Base-by-base conservation (phyloP, 2,797 vertebrate genomes). In the Sternotherus odoratus region DNA sequence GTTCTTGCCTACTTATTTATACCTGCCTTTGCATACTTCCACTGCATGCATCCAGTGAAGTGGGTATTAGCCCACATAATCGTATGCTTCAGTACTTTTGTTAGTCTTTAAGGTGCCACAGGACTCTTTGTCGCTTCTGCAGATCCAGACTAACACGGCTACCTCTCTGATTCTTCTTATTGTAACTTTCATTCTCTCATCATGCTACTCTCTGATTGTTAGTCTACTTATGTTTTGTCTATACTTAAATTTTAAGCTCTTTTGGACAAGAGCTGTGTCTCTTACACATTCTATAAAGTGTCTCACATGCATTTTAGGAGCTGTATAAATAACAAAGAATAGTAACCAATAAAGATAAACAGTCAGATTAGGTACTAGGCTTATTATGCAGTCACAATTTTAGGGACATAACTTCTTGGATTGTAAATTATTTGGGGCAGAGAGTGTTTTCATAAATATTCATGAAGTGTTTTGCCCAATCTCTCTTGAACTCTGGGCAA, bases 401-500 rank as follows among this genome's bases (percentile, higher is more conserved):
- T 53, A 89, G 36, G 26, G 85, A 36, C 9, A 46, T 7, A 16
- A 7, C 8, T 88, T 11, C 3, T 75, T 89, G 83, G 79, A 56
- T 78, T 79, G 54, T 4, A 92, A 94, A 83, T 85, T 81, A 66
- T 77, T 86, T 78, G 26, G 30, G 19, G 16, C 56, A 63, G 17
- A 83, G 88, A 4, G 8, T 43, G 9, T 82, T 50, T 75, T 9
- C 23, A 24, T 85, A 30, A 4, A 5, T 43, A 69, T 56, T 56
- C 60, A n/a, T 82, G 57, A 7, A 13, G 11, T 87, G 12, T 81
- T 90, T 79, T 80, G 21, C 49, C 84, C 75, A 86, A 15, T 33
- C 13, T 33, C 28, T 60, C 6, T 60, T 30, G 94, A 95, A 89
- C 5, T 6, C 26, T 81, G 81, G 77, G 13, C 91, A 95, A 91